Percentiles rank a stretch among this genome's conserved stretches.
Evolutionary conservation across 2,888 invertebrate species (phyloP).

Genomic region (Polymixis lichenea): DNA sequence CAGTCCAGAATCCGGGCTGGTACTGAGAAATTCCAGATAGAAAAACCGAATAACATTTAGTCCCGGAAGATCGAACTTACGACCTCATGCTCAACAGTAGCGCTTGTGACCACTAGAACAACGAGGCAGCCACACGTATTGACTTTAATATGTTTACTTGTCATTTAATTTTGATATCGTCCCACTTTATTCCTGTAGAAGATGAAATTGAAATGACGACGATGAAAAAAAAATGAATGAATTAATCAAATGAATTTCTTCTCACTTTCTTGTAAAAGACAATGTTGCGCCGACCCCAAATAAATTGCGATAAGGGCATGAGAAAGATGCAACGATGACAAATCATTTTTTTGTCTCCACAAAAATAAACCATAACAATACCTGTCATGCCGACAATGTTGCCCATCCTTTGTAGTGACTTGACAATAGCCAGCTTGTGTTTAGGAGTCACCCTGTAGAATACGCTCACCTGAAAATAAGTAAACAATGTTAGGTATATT

Average conservation of each 20-base stretch:
- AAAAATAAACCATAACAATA: neutral
- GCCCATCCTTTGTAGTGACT: constrained; percentile 97
- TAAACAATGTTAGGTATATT: neutral
- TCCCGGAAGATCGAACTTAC: no score
- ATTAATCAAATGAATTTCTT: no score
- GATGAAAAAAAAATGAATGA: no score
- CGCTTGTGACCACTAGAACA: no score
- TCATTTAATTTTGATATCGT: neutral
- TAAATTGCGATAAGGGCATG: neutral
- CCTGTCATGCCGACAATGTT: constrained; percentile 99
- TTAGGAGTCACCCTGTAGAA: constrained; percentile 99
- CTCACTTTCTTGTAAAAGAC: neutral
- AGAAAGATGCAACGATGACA: neutral
- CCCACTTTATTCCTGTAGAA: neutral
- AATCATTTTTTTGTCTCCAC: neutral
- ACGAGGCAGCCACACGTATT: neutral
- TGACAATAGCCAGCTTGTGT: constrained; percentile 99
- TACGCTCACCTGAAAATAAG: constrained; percentile 92
- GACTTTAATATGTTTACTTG: neutral
- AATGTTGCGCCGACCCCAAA: rapidly evolving
- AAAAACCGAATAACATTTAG: no score
- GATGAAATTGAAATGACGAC: neutral
- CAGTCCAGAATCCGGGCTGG: no score
- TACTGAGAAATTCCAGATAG: no score
- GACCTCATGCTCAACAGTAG: no score